Percentiles rank a stretch among this genome's conserved stretches.
These are phyloP conservation scores for Quadriops clusia DNA, from an alignment of 2,888 invertebrate species.

Conservation along the genomic window DNA sequence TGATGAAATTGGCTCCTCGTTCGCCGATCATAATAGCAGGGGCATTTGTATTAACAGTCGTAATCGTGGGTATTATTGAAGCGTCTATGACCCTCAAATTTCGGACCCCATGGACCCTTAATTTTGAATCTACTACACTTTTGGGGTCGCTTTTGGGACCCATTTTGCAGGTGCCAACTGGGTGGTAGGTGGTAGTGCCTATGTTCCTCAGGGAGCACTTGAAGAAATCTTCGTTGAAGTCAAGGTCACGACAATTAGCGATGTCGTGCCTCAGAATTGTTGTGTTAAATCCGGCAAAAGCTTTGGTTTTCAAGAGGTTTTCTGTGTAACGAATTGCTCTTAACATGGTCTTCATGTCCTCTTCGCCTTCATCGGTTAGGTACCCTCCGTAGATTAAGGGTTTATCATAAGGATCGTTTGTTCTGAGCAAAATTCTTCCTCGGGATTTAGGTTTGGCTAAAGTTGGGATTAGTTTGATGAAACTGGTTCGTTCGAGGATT, in stretches of 20 bases:
- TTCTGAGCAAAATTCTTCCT: conserved; percentile 53
- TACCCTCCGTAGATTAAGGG: conserved; percentile 74
- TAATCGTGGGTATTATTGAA: conserved; percentile 67
- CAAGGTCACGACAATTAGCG: conserved; percentile 25
- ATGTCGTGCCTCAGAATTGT: conserved; percentile 30
- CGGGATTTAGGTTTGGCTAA: conserved; percentile 57
- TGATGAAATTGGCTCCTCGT: conserved; percentile 39
- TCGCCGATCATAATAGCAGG: conserved; percentile 36
- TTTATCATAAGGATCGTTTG: conserved; percentile 55
- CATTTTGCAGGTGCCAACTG: conserved; percentile 48
- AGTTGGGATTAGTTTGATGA: conserved; percentile 50
- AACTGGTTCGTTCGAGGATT: conserved; percentile 34
- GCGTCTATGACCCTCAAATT: conserved; percentile 65
- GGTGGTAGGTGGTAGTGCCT: conserved; percentile 16
- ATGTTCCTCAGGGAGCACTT: conserved; percentile 33
- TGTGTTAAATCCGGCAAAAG: conserved; percentile 36
- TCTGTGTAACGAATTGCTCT: conserved; percentile 37
- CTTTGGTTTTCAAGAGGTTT: conserved; percentile 33
- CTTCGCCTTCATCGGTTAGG: conserved; percentile 44
- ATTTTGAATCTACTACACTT: conserved; percentile 51
- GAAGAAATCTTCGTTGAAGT: too few species aligned
- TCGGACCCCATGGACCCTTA: conserved; percentile 54
- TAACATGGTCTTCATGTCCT: conserved; percentile 38
- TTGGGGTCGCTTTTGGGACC: conserved; percentile 23
- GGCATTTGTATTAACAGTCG: conserved; percentile 47